Conservation (phyloP, 2,113 vertebrate species). For the Pteropus alecto region DNA sequence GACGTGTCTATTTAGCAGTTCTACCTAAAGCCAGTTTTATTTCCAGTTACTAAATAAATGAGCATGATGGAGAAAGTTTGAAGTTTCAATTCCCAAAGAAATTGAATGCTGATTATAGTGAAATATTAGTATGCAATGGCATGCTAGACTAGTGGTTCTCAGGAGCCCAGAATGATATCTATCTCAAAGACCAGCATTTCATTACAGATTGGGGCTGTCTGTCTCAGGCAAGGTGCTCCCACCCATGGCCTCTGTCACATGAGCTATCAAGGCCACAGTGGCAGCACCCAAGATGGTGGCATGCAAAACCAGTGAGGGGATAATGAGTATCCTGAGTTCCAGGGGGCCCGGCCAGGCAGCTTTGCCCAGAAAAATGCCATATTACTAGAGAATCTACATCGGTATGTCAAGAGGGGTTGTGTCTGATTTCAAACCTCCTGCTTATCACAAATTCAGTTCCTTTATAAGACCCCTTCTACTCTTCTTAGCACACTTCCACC, state of each 20-base stretch:
- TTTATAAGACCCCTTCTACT: neutral
- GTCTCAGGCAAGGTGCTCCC: neutral
- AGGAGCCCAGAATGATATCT: neutral
- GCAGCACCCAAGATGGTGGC: neutral
- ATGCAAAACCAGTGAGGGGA: neutral
- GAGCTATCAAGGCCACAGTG: neutral
- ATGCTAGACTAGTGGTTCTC: neutral
- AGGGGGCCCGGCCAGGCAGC: neutral
- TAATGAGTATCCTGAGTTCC: neutral
- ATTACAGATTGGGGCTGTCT: no score
- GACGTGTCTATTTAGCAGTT: neutral
- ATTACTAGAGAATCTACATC: neutral
- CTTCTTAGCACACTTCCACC: neutral
- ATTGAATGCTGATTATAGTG: neutral
- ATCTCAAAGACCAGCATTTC: neutral
- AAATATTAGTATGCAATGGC: neutral
- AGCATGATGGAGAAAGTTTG: neutral
- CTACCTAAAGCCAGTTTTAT: neutral
- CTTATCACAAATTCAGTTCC: neutral
- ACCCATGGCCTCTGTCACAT: fast-evolving
- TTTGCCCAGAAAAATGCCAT: neutral
- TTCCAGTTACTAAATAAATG: neutral
- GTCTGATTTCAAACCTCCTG: neutral
- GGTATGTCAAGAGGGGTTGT: neutral
- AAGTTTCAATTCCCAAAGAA: neutral